These are phyloP conservation scores for Lacerta agilis DNA, from an alignment of 2,797 vertebrate genomes.

Conservation along the genomic window DNA sequence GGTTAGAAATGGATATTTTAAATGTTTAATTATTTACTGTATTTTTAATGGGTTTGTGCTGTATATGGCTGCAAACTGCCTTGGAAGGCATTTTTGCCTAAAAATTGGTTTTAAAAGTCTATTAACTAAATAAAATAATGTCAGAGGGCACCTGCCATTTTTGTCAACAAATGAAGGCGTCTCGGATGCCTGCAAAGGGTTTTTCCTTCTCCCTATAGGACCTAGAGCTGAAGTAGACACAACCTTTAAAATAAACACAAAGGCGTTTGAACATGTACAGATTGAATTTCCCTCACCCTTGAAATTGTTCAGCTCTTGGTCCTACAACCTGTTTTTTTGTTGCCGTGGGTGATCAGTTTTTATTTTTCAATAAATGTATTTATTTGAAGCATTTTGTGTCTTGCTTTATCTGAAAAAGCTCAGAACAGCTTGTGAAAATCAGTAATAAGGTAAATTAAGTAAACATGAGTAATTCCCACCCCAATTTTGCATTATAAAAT, in stretches of 20 bases:
- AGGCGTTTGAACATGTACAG: neutral
- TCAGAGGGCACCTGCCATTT: neutral
- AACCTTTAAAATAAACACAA: neutral
- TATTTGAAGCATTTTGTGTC: no score
- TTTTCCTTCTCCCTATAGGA: neutral
- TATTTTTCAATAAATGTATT: neutral
- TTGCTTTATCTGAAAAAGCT: no score
- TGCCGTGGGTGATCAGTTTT: neutral
- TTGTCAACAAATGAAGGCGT: neutral
- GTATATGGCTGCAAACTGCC: no score
- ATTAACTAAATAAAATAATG: no score
- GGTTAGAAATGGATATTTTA: no score
- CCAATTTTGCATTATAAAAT: no score
- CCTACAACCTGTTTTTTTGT: neutral
- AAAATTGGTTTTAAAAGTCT: no score
- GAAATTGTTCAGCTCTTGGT: neutral
- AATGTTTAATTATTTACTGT: no score
- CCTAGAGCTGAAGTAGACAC: neutral
- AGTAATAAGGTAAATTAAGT: neutral
- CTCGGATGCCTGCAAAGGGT: neutral
- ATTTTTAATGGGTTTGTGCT: no score
- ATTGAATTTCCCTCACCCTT: neutral
- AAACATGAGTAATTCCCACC: no score
- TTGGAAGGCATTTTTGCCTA: no score
- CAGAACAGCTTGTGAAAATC: neutral